A percentile compares a stretch with the other conserved stretches of the same genome.
These are phyloP conservation scores for Adelges cooleyi DNA, from an alignment of 1,140 invertebrate species.

Conservation along the genomic window DNA sequence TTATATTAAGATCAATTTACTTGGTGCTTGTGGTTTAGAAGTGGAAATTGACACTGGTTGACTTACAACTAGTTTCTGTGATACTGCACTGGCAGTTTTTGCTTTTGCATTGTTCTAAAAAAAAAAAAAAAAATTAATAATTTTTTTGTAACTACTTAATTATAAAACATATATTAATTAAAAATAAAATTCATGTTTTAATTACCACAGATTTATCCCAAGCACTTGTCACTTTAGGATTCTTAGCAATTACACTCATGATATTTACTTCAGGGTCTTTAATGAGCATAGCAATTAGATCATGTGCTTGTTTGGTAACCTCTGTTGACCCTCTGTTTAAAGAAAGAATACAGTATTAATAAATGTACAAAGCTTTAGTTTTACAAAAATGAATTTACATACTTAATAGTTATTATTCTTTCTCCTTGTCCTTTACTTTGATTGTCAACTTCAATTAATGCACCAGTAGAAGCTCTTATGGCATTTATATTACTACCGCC, in stretches of 20 bases:
- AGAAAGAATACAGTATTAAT: neutral
- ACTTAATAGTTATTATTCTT: slow-evolving; percentile 89
- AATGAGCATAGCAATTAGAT: slow-evolving; percentile 72
- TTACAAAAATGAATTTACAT: slow-evolving; percentile 35
- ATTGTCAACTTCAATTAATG: slow-evolving; percentile 96
- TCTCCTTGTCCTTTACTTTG: slow-evolving; percentile 88
- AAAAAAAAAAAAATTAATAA: neutral
- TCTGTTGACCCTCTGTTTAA: slow-evolving; percentile 67
- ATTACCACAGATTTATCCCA: slow-evolving; percentile 46
- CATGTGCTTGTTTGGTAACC: slow-evolving; percentile 77
- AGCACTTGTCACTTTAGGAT: slow-evolving; percentile 44
- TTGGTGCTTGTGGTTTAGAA: neutral
- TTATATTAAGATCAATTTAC: neutral
- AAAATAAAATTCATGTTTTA: neutral
- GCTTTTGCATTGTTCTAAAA: slow-evolving; percentile 32
- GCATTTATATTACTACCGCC: slow-evolving; percentile 95
- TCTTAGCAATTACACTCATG: slow-evolving; percentile 54
- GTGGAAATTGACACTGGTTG: neutral
- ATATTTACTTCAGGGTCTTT: slow-evolving; percentile 90
- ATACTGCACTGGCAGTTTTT: slow-evolving; percentile 26
- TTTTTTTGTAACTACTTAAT: neutral
- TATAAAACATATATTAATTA: neutral
- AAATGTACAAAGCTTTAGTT: neutral
- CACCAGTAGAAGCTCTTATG: slow-evolving; percentile 84
- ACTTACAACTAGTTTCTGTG: slow-evolving; percentile 4